Evolutionary conservation across 2,888 invertebrate genomes (phyloP).

Genomic region (Pheosia gnoma): DNA sequence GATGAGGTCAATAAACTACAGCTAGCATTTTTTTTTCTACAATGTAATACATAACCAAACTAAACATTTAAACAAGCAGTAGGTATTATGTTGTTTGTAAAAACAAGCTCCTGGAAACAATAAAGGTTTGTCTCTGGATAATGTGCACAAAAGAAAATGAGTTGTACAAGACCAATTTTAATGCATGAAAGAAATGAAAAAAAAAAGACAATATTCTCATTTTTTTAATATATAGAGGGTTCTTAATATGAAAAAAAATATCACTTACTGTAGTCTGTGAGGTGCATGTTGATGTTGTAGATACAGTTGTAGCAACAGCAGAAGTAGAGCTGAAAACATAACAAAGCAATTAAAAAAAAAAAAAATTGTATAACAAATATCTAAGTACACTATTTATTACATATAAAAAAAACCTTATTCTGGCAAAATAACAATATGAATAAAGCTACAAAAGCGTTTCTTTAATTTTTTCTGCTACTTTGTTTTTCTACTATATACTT

Average conservation of each 20-base stretch:
- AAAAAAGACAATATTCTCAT: too few species aligned
- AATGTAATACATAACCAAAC: background rate
- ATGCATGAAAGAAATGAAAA: too few species aligned
- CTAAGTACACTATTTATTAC: too few species aligned
- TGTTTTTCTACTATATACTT: too few species aligned
- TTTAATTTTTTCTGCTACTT: too few species aligned
- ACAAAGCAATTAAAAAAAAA: background rate
- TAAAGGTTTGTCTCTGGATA: background rate
- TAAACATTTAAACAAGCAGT: conserved; percentile 9
- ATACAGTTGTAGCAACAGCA: conserved; percentile 72
- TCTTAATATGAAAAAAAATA: background rate
- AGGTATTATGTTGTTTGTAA: conserved; percentile 16
- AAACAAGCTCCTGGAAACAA: conserved; percentile 16
- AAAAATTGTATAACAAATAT: too few species aligned
- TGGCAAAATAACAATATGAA: too few species aligned
- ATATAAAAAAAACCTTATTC: too few species aligned
- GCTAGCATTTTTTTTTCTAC: background rate
- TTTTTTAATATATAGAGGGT: too few species aligned
- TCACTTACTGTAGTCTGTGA: conserved; percentile 76
- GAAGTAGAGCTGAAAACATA: conserved; percentile 67
- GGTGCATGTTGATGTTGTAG: conserved; percentile 78
- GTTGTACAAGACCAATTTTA: too few species aligned
- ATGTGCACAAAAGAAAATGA: too few species aligned
- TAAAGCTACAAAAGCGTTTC: too few species aligned
- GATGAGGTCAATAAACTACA: background rate